These are phyloP conservation scores for Cephalopachus bancanus DNA, from an alignment of 2,797 vertebrate genomes.

Conservation along the genomic window DNA sequence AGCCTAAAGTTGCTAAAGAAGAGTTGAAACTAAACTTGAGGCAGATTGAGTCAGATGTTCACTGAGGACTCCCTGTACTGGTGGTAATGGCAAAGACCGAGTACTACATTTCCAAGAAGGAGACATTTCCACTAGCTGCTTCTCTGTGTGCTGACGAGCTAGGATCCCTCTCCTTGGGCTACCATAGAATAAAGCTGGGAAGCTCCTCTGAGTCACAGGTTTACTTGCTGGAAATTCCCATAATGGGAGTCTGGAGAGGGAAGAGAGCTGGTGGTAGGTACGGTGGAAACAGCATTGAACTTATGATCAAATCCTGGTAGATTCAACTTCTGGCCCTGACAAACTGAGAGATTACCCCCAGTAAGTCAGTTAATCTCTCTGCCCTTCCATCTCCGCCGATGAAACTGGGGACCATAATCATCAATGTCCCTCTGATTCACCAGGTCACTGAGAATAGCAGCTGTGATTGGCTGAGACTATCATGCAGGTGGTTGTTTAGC, in stretches of 20 bases:
- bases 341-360: not conserved
- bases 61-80: not conserved
- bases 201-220: not conserved
- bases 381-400: not conserved
- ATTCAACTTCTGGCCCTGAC: not conserved
- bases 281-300: not conserved
- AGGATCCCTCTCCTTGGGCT: not conserved
- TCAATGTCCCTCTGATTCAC: not conserved
- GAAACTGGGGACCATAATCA: not conserved
- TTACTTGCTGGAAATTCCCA: conserved; percentile 8
- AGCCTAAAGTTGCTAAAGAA: not conserved
- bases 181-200: not conserved
- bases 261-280: not conserved
- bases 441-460: not conserved
- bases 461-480: not conserved
- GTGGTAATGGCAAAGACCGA: not conserved
- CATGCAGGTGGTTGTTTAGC: not conserved
- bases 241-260: not conserved
- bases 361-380: not conserved
- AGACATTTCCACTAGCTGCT: not conserved
- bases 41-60: not conserved
- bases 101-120: not conserved
- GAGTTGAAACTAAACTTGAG: not conserved
- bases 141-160: not conserved
- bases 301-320: not conserved